Evolutionary conservation across 2,888 invertebrate species (phyloP).

Genomic region (Syrphus vitripennis): DNA sequence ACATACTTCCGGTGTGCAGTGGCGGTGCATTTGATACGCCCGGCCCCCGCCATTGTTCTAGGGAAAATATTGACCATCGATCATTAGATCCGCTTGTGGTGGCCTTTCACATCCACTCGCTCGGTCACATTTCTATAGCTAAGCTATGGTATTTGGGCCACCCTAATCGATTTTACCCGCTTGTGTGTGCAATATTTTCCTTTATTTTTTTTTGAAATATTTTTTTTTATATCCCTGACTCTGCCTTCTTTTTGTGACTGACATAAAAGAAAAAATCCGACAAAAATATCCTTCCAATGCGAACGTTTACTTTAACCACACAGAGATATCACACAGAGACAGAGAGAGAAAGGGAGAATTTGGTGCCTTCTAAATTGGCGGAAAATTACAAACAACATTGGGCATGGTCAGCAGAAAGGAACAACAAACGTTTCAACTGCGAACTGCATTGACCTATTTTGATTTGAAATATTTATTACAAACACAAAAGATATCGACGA

Average conservation of each 20-base stretch:
- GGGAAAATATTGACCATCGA: constrained; percentile 66
- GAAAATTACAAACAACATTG: constrained; percentile 70
- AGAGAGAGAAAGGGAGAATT: background rate
- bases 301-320: constrained; percentile 7
- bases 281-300: constrained; percentile 25
- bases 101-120: constrained; percentile 53
- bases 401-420: constrained; percentile 42
- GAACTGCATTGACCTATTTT: constrained; percentile 53
- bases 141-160: constrained; percentile 8
- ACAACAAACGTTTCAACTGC: constrained; percentile 20
- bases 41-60: constrained; percentile 35
- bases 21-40: constrained; percentile 63
- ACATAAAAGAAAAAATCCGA: constrained; percentile 58
- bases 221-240: background rate
- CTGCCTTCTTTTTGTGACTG: background rate
- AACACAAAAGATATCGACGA: constrained; percentile 29
- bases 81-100: constrained; percentile 69
- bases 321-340: background rate
- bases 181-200: constrained; percentile 35
- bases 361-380: constrained; percentile 49
- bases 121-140: background rate
- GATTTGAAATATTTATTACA: constrained; percentile 61
- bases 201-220: background rate
- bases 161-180: constrained; percentile 61
- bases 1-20: constrained; percentile 59